Evolutionary conservation across 2,113 vertebrate genomes (phyloP).

Genomic region (Python bivittatus): DNA sequence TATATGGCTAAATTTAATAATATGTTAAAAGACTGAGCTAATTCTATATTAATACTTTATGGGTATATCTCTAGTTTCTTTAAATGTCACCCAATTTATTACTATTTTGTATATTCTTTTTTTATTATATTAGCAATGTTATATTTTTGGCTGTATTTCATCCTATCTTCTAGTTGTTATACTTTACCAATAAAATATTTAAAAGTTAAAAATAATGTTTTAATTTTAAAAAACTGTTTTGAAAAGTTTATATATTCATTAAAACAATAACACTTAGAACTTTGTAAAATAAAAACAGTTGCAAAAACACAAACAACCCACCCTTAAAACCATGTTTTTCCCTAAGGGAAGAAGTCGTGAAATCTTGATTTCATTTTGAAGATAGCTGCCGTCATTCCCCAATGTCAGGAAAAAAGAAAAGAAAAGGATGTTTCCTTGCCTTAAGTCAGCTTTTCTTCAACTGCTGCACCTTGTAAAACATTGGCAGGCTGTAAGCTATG

Average conservation of each 20-base stretch:
- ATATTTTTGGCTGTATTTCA: not conserved
- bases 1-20: not conserved
- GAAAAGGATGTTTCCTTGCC: not conserved
- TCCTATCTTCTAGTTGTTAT: not conserved
- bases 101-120: not conserved
- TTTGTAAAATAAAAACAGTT: not conserved
- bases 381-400: not conserved
- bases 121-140: not conserved
- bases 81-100: not conserved
- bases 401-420: not conserved
- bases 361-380: not conserved
- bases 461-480: not conserved
- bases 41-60: not conserved
- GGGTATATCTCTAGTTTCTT: not conserved
- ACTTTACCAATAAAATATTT: not conserved
- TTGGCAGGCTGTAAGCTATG: not conserved
- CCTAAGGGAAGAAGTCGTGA: not conserved
- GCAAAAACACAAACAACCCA: not conserved
- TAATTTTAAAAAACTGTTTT: not conserved
- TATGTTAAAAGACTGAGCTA: not conserved
- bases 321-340: not conserved
- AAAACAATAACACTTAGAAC: not conserved
- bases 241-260: not conserved
- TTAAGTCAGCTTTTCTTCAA: not conserved
- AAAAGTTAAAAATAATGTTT: not conserved